These are phyloP conservation scores for Cosmia pyralina DNA, from an alignment of 2,888 invertebrate genomes.

Conservation along the genomic window DNA sequence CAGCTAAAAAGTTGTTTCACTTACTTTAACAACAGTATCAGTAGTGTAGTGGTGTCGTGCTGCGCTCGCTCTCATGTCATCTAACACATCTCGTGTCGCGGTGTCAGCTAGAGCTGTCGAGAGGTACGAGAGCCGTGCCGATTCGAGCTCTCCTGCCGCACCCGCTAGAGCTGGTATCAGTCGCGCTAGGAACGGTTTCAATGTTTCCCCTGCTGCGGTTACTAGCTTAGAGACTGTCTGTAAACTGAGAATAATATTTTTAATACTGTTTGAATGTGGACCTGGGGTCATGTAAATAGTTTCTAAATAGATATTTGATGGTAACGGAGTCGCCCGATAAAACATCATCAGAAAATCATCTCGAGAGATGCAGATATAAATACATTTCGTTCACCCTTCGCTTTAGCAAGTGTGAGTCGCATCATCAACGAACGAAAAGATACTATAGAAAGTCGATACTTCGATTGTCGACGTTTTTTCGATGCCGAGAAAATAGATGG, in stretches of 20 bases:
- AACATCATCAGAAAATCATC: background rate
- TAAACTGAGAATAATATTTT: conserved; percentile 88
- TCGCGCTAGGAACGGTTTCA: conserved; percentile 95
- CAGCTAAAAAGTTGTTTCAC: background rate
- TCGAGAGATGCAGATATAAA: background rate
- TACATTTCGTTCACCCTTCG: background rate
- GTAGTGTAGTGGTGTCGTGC: conserved; percentile 96
- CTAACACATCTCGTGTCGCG: conserved; percentile 93
- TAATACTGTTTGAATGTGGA: background rate
- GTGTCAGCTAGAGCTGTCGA: conserved; percentile 93
- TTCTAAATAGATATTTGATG: background rate
- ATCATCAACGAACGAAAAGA: background rate
- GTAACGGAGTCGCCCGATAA: background rate
- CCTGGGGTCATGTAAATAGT: background rate
- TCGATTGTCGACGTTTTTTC: background rate
- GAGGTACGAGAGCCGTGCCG: conserved; percentile 94
- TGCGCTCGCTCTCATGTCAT: conserved; percentile 94
- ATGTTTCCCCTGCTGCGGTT: conserved; percentile 93
- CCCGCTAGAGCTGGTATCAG: conserved; percentile 96
- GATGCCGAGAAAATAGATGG: background rate
- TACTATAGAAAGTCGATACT: background rate
- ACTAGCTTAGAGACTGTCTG: conserved; percentile 96
- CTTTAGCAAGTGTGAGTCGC: background rate
- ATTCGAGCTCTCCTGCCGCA: conserved; percentile 96
- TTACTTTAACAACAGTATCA: conserved; percentile 95